phyloP scores from a whole-genome alignment of 2,113 vertebrate species.

The Paraplagusia blochii region DNA sequence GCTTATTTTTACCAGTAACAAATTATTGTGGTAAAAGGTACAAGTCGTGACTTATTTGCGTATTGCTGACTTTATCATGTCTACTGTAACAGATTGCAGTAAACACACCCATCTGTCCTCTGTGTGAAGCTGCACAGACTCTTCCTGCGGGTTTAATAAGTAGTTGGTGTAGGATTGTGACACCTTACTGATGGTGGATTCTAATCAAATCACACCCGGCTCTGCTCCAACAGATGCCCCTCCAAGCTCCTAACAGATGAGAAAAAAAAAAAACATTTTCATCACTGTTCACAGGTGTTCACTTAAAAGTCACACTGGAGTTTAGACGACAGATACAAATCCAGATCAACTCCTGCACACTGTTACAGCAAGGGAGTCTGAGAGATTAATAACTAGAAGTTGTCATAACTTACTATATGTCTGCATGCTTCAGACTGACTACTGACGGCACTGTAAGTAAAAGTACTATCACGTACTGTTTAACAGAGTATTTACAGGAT shows the following conservation, averaged over 20 bases:
- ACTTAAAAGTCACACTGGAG: slow-evolving; percentile 17
- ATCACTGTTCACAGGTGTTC: not conserved
- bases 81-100: slow-evolving; percentile 14
- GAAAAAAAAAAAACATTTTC: slow-evolving; percentile 28
- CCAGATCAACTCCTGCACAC: not conserved
- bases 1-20: too few species aligned
- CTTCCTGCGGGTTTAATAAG: slow-evolving; percentile 61
- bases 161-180: slow-evolving; percentile 21
- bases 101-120: slow-evolving; percentile 4
- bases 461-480: too few species aligned
- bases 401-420: not conserved
- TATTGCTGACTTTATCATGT: too few species aligned
- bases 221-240: slow-evolving; percentile 25
- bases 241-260: slow-evolving; percentile 38
- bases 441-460: too few species aligned
- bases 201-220: slow-evolving; percentile 46
- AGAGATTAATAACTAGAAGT: not conserved
- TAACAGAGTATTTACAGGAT: too few species aligned
- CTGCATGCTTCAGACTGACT: not conserved
- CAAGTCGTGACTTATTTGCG: too few species aligned
- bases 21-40: too few species aligned
- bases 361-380: slow-evolving; percentile 5
- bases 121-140: slow-evolving; percentile 29
- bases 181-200: slow-evolving; percentile 25
- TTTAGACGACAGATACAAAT: slow-evolving; percentile 9